These are phyloP conservation scores for Apteryx mantelli DNA, from an alignment of 2,113 vertebrate species.

Conservation along the genomic window DNA sequence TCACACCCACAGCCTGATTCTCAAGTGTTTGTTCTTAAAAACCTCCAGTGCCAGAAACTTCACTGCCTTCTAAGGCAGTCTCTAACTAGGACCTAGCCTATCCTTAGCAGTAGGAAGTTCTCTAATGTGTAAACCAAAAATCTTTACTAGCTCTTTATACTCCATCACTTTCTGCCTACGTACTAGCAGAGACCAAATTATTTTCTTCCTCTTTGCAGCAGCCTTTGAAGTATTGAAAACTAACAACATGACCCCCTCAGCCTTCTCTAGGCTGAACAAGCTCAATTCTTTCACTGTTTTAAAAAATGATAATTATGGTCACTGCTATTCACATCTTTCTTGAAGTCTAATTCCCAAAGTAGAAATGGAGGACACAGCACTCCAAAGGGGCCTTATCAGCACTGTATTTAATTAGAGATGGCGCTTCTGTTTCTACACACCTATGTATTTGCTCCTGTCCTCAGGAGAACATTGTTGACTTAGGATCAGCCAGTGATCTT, in stretches of 20 bases:
- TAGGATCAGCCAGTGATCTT: not conserved
- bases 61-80: not conserved
- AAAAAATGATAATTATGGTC: not conserved
- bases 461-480: not conserved
- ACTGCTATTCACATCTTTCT: not conserved
- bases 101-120: not conserved
- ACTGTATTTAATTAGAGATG: not conserved
- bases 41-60: not conserved
- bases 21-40: not conserved
- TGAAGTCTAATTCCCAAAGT: not conserved
- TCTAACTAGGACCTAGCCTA: not conserved
- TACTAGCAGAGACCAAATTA: not conserved
- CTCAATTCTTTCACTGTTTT: not conserved
- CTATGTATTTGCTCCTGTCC: not conserved
- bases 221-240: not conserved
- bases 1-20: not conserved
- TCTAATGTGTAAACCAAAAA: not conserved
- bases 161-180: not conserved
- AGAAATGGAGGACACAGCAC: not conserved
- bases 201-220: not conserved
- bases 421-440: not conserved
- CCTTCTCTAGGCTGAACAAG: not conserved
- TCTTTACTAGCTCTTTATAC: not conserved
- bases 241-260: not conserved
- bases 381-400: not conserved